These are phyloP conservation scores for Sipha maydis DNA, from an alignment of 2,888 invertebrate genomes.

Conservation along the genomic window DNA sequence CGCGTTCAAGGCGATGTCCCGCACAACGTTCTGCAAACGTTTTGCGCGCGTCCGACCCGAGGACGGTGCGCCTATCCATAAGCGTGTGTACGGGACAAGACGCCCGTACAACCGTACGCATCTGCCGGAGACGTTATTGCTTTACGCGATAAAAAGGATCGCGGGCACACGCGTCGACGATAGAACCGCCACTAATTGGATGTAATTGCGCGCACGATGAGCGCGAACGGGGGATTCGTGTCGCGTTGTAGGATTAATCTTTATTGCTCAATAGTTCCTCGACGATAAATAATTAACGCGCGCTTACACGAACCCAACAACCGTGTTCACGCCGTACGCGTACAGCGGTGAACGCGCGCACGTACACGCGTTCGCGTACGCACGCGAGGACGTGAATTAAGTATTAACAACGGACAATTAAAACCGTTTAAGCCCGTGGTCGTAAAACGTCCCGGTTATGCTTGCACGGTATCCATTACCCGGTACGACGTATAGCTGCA, in stretches of 20 bases:
- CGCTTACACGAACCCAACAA: neutral
- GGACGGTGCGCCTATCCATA: no score
- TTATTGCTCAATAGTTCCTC: slow-evolving; percentile 30
- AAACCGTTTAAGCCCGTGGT: neutral
- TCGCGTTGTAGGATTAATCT: slow-evolving; percentile 13
- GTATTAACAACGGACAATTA: neutral
- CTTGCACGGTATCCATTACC: neutral
- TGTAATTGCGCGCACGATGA: neutral
- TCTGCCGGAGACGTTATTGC: no score
- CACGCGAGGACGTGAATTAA: neutral
- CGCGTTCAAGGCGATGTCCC: no score
- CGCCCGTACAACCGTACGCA: no score
- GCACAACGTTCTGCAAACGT: no score
- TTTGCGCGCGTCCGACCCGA: no score
- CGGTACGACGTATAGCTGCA: neutral
- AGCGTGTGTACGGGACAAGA: no score
- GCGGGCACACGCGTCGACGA: neutral
- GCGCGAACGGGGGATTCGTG: neutral
- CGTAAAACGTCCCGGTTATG: neutral
- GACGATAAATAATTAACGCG: slow-evolving; percentile 31
- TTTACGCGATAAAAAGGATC: no score
- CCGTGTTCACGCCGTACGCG: neutral
- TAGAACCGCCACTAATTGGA: slow-evolving; percentile 15
- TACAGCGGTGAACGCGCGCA: no score
- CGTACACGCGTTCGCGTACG: no score